Percentiles rank a stretch among this genome's conserved stretches.
phyloP scores from a whole-genome alignment of 2,113 vertebrate genomes.

The Actenoides hombroni region DNA sequence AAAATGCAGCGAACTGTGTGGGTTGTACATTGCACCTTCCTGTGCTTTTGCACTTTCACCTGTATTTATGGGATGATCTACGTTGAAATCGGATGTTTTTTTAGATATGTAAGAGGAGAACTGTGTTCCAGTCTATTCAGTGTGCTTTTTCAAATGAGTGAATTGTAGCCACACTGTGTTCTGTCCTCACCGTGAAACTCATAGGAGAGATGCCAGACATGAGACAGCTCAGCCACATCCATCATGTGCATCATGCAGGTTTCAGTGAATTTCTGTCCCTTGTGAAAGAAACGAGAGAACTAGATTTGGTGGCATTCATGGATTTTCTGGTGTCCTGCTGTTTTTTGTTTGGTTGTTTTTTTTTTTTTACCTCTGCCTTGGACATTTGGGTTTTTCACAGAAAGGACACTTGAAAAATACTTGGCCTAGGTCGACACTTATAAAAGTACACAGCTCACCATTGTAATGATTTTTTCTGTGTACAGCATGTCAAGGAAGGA shows the following conservation, averaged over 20 bases:
- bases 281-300: neutral
- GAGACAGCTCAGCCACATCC: neutral
- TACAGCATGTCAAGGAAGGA: neutral
- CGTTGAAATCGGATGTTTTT: neutral
- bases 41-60: neutral
- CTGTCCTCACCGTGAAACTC: neutral
- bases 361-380: neutral
- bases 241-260: neutral
- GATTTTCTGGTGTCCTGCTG: neutral
- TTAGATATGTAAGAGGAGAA: neutral
- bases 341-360: fast-evolving
- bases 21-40: neutral
- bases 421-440: neutral
- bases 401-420: neutral
- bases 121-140: neutral
- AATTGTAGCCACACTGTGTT: neutral
- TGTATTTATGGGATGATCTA: neutral
- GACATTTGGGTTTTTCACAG: neutral
- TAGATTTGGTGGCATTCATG: neutral
- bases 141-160: neutral
- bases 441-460: fast-evolving
- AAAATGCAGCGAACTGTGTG: neutral
- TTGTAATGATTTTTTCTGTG: neutral
- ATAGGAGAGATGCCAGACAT: neutral
- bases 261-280: neutral